Percentiles rank a stretch among this genome's conserved stretches.
Conservation (phyloP, 64 coral and sea anemone genomes). For the Montipora sp. region DNA sequence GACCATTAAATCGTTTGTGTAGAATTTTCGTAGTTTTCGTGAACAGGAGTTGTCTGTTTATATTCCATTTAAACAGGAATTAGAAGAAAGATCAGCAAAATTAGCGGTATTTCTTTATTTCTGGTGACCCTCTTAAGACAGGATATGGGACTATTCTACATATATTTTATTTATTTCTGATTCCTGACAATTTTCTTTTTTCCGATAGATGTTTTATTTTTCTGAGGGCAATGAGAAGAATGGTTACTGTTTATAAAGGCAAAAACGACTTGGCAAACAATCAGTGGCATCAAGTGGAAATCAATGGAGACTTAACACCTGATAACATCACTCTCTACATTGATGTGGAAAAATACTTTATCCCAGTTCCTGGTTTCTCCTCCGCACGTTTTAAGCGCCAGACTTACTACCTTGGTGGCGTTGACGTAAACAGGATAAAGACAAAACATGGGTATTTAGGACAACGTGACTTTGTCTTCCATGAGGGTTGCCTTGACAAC, state of each 20-base stretch:
- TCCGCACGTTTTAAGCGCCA: constrained; percentile 51
- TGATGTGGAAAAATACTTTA: not conserved
- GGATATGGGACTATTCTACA: not conserved
- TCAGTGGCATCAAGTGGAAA: constrained; percentile 79
- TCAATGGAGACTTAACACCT: constrained; percentile 2
- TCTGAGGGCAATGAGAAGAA: not conserved
- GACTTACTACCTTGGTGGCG: constrained; percentile 73
- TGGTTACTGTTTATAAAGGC: not conserved
- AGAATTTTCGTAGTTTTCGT: too few species aligned
- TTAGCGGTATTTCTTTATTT: too few species aligned
- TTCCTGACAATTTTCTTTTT: not conserved
- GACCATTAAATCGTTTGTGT: too few species aligned
- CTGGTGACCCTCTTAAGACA: too few species aligned
- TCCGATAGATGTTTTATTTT: not conserved
- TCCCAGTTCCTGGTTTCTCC: constrained; percentile 37
- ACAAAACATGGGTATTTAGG: constrained; percentile 3
- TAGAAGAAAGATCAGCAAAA: too few species aligned
- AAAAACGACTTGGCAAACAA: constrained; percentile 74
- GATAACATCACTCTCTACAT: constrained; percentile 25
- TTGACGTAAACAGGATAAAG: constrained; percentile 32
- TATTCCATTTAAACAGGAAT: too few species aligned
- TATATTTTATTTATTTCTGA: not conserved
- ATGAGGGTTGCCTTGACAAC: constrained; percentile 78
- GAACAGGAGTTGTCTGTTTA: too few species aligned
- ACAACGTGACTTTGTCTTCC: constrained; percentile 51